phyloP scores from a whole-genome alignment of 2,888 invertebrate genomes.

The Ecdyonurus torrentis region DNA sequence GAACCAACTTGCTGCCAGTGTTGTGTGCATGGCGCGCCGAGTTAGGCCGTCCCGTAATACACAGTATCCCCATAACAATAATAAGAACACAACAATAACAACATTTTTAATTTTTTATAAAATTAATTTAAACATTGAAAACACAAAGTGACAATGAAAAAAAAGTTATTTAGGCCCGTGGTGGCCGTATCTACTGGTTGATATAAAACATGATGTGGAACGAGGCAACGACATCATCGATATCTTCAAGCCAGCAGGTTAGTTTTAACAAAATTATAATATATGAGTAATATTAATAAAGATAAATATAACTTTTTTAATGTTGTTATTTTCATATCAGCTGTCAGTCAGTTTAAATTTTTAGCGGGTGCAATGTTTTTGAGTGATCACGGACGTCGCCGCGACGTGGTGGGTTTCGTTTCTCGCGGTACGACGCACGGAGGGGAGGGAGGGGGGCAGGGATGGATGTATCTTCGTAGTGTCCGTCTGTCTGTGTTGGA shows the following conservation, averaged over 20 bases:
- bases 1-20: neutral
- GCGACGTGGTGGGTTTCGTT: neutral
- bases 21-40: conserved; percentile 1
- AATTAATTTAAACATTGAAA: neutral
- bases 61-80: neutral
- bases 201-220: neutral
- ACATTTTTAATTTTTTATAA: neutral
- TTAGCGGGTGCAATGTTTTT: neutral
- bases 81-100: neutral
- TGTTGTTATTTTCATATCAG: neutral
- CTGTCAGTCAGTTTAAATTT: neutral
- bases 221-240: neutral
- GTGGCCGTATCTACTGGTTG: neutral
- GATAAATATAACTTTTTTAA: too few relatives aligned
- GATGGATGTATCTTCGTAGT: neutral
- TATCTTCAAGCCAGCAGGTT: neutral
- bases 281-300: too few relatives aligned
- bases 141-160: neutral
- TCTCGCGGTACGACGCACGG: neutral
- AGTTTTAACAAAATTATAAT: too few relatives aligned
- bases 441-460: neutral
- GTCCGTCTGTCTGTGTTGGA: too few relatives aligned
- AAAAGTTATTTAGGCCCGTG: neutral
- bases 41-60: neutral
- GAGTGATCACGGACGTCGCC: neutral